Conservation (phyloP, 2,888 invertebrate species). For the Tanypteryx hageni region DNA sequence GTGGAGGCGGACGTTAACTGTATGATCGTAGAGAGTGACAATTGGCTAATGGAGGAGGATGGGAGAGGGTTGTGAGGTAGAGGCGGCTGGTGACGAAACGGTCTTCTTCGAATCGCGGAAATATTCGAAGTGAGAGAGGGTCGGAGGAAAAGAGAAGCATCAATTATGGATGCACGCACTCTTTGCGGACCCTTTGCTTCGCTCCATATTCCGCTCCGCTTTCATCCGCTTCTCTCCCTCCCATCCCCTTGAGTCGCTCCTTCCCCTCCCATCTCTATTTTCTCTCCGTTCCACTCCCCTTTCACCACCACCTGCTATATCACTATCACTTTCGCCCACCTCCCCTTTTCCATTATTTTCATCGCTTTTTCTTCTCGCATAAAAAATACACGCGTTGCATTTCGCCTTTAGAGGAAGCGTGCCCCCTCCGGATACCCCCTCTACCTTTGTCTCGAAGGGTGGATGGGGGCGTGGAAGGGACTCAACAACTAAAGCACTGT, state of each 20-base stretch:
- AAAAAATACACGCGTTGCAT: too few relatives aligned
- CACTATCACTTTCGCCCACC: background rate
- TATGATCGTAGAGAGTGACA: background rate
- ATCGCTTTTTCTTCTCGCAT: background rate
- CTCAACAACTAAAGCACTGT: too few relatives aligned
- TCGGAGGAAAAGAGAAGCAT: background rate
- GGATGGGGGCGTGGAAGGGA: too few relatives aligned
- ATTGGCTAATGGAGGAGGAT: too few relatives aligned
- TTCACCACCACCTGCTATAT: background rate
- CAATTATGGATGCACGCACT: constrained; percentile 24
- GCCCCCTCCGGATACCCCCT: background rate
- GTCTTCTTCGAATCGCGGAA: background rate
- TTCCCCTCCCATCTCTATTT: background rate
- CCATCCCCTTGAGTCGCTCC: background rate
- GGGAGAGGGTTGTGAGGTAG: background rate
- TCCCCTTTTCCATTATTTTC: background rate
- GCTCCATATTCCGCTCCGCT: background rate
- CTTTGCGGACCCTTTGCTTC: background rate
- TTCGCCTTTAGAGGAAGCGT: too few relatives aligned
- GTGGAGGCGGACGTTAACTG: background rate
- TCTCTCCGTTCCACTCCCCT: background rate
- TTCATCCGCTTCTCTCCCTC: background rate
- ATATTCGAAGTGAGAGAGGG: constrained; percentile 25
- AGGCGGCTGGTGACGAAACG: background rate
- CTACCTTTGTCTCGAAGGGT: background rate